Base-by-base conservation (phyloP, 2,113 vertebrate species). In the Actenoides hombroni region DNA sequence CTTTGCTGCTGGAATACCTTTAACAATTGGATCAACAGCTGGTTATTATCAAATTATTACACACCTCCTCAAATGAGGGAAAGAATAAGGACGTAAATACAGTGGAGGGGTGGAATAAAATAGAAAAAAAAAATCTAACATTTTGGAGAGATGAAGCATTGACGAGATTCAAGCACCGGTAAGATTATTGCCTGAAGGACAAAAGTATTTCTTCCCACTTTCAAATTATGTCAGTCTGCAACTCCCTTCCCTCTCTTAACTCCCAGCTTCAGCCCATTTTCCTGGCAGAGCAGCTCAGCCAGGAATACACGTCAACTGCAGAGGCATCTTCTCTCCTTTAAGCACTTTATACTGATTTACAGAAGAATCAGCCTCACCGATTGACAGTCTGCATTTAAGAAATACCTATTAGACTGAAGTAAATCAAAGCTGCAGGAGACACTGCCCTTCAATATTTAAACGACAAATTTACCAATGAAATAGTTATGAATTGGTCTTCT, bases 201-300 rank as follows among this genome's bases (percentile, higher is more conserved):
- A 76, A 94, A 77, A 63, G 73, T 80, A 94, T 95, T 96, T 95
- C 44, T 86, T 90, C 85, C 91, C 68, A 48, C 60, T 81, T 87
- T 64, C 74, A 83, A 93, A 89, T 79, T 71, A 46, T 84, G 68
- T 83, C 88, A 88, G 88, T 39, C 63, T 76, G 49, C 77, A 84
- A 39, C n/a, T 86, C 77, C 75, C 68, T 39, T 88, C 81, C 53
- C 21, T 91, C 78, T 49, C 65, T 28, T 83, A 85, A 16, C 57
- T 95, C 59, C 54, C 79, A 92, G 77, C 26, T 46, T 57, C 86
- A 70, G 68, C 49, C 44, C 83, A 4, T 61, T 35, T 60, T 78
- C 57, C 91, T 89, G 61, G 79, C 71, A 90, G 44, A 67, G 68
- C 80, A 40, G 49, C 63, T 80, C 40, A 61, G 60, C n/a, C 61